A percentile compares a stretch with the other conserved stretches of the same genome.
Evolutionary conservation across 1,140 invertebrate species (phyloP).

Genomic region (Bombyx mandarina): DNA sequence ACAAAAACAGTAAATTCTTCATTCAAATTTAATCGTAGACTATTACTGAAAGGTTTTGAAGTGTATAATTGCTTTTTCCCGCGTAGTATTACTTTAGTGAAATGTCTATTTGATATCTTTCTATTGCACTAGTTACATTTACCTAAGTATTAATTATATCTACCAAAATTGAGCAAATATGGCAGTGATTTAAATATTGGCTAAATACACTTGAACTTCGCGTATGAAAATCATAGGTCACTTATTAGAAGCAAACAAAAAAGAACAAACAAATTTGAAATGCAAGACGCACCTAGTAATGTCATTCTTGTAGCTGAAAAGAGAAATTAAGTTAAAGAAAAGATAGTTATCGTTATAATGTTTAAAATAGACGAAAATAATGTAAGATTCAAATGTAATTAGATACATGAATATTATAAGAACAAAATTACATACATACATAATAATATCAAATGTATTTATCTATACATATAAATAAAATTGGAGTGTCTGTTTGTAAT

Average conservation of each 20-base stretch:
- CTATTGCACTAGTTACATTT: no score
- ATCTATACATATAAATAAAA: no score
- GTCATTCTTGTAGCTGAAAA: slow-evolving; percentile 54
- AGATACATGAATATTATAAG: neutral
- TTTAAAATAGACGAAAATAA: slow-evolving; percentile 2
- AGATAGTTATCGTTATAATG: neutral
- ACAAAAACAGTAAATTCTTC: no score
- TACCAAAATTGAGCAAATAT: neutral
- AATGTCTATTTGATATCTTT: no score
- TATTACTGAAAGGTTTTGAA: no score
- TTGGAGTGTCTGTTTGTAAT: no score
- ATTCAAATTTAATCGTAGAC: no score
- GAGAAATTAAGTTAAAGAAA: slow-evolving; percentile 15
- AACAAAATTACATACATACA: neutral
- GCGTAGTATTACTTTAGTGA: no score
- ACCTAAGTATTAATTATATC: neutral
- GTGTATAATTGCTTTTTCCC: no score
- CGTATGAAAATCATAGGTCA: neutral
- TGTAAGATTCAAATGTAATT: neutral
- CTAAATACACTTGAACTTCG: neutral
- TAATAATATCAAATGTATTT: neutral
- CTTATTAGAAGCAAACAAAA: neutral
- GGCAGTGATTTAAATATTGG: neutral
- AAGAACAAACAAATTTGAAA: neutral
- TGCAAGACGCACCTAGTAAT: slow-evolving; percentile 42